Base-by-base conservation (phyloP, 2,888 invertebrate genomes). In the Eilema sororculum region DNA sequence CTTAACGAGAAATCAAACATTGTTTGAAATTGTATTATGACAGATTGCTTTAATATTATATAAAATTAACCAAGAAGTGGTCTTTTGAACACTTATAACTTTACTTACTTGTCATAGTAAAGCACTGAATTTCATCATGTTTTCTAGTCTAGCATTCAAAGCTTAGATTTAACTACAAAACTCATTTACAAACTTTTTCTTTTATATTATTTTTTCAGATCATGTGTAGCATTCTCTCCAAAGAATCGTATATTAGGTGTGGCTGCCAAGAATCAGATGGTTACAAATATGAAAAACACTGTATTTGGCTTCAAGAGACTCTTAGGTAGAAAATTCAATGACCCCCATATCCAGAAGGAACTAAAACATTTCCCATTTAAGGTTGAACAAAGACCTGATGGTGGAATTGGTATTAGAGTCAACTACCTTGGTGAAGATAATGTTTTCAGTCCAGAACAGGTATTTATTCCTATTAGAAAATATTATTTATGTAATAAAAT, bases 231-330 rank as follows among this genome's bases (percentile, higher is more conserved):
- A 28, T 99, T 99, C 95, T 98, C 98, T 86, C 97, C 97, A 77
- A 98, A 98, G 90, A 98, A 98, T 89, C 97, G 99, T 83, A 97
- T 98, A 86, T 96, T 99, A 90, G 99, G 99, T 71, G 99, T 99
- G 57, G 98, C 99, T 61, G 99, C 99, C 72, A 99, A 99, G 91
- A 99, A 99, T 90, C 99, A 99, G 92, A 97, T 98, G 95, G 98
- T 99, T 68, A 99, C 99, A 84, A 99, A 99, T 91, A 97, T 99
- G 97, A 98, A 98, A 93, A 99, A 99, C 91, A 99, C 99, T 76
- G 97, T 99, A 72, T 97, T 97, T 94, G 98, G 98, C 75, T 98
- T 99, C 92, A 99, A 99, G 94, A 96, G 98, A 86, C 95, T 99
- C 67, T 93, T 99, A 86, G 99, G 99, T 70, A 96, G 99, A 86